Conservation (phyloP, 2,797 vertebrate genomes). For the Oryzias dopingdopingensis region DNA sequence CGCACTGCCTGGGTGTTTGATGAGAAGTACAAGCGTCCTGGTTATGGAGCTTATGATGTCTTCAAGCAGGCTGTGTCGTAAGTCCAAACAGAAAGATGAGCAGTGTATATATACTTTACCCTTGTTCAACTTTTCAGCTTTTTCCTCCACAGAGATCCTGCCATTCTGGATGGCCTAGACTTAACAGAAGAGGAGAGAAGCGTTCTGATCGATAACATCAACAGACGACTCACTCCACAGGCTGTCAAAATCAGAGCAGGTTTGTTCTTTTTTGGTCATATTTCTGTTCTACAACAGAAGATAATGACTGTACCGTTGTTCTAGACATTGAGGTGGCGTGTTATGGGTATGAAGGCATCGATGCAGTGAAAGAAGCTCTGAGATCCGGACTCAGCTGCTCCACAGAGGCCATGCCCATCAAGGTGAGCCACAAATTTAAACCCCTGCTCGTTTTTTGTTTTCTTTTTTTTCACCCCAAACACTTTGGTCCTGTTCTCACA, state of each 20-base stretch:
- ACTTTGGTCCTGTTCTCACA: conserved; percentile 42
- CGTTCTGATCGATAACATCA: conserved; percentile 96
- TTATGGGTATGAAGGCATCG: conserved; percentile 98
- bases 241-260: conserved; percentile 98
- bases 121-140: not conserved
- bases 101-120: too few relatives aligned
- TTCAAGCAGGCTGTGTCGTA: conserved; percentile 99
- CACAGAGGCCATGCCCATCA: conserved; percentile 97
- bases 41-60: conserved; percentile 98
- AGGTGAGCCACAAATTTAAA: conserved; percentile 70
- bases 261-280: conserved; percentile 1
- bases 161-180: conserved; percentile 92
- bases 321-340: conserved; percentile 98
- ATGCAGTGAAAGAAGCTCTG: conserved; percentile 96
- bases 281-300: not conserved
- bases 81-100: conserved; percentile 60
- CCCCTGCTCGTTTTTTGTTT: not conserved
- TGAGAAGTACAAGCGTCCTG: conserved; percentile 96
- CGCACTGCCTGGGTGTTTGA: conserved; percentile 99
- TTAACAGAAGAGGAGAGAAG: conserved; percentile 90
- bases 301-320: too few relatives aligned
- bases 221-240: conserved; percentile 95
- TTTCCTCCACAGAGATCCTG: conserved; percentile 81
- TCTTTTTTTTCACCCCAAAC: not conserved
- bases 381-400: conserved; percentile 93